phyloP scores from a whole-genome alignment of 2,797 vertebrate species.

The Sarcoramphus papa region DNA sequence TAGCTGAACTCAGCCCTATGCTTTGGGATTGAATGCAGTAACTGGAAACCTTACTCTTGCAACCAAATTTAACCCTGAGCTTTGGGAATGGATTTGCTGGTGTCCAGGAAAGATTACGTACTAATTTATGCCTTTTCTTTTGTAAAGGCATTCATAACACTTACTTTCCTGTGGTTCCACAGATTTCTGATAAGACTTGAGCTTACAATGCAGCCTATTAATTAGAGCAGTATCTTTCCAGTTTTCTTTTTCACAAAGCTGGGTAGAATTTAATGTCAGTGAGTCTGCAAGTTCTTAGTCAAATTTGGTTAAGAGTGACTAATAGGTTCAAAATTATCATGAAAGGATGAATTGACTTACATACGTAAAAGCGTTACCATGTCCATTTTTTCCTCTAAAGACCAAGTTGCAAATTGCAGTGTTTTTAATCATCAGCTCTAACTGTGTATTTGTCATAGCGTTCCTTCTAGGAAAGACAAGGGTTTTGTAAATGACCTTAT shows the following conservation, averaged over 20 bases:
- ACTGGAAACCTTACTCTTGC: not conserved
- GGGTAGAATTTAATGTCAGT: not conserved
- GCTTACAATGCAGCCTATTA: not conserved
- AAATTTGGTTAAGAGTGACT: not conserved
- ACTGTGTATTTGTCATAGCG: not conserved
- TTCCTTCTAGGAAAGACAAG: not conserved
- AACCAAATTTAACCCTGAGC: not conserved
- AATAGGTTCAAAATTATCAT: not conserved
- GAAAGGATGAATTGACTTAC: not conserved
- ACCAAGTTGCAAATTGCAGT: not conserved
- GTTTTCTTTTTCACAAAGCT: not conserved
- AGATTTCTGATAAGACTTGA: not conserved
- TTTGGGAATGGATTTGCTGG: not conserved
- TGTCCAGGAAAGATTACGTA: not conserved
- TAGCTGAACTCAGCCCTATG: not conserved
- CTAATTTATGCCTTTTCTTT: not conserved
- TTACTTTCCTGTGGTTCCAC: not conserved
- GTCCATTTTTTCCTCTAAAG: not conserved
- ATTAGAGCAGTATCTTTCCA: not conserved
- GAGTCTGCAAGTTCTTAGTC: not conserved
- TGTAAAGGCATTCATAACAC: not conserved
- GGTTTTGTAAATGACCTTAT: not conserved
- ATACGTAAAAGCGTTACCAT: not conserved
- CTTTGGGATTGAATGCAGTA: not conserved
- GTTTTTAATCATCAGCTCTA: not conserved